phyloP scores from a whole-genome alignment of 64 coral and sea anemone species.

The Anthopleura sola region DNA sequence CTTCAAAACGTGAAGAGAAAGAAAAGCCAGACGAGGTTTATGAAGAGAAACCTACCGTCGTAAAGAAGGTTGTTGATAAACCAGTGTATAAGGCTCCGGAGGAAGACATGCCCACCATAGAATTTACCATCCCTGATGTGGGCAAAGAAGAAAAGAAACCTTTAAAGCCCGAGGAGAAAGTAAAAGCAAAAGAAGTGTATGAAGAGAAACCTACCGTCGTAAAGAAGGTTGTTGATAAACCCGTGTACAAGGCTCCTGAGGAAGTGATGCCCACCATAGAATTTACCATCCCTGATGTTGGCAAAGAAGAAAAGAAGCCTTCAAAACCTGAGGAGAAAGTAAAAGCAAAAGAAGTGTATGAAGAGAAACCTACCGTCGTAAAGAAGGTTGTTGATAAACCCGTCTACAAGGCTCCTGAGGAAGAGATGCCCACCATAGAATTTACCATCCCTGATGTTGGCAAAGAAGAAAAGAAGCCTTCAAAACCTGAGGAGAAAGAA shows the following conservation, averaged over 20 bases:
- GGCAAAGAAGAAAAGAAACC: background rate
- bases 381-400: background rate
- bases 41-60: background rate
- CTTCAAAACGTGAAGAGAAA: background rate
- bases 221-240: conserved; percentile 1
- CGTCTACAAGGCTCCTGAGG: too few species aligned
- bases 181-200: background rate
- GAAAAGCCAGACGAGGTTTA: background rate
- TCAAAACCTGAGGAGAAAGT: background rate
- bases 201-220: background rate
- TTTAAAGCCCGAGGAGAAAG: background rate
- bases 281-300: conserved; percentile 9
- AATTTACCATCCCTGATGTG: conserved; percentile 26
- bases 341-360: background rate
- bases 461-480: background rate
- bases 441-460: background rate
- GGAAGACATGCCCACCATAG: conserved; percentile 3
- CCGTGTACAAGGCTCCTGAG: conserved; percentile 4
- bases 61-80: background rate
- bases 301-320: background rate
- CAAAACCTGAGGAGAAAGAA: background rate
- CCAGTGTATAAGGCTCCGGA: conserved; percentile 14
- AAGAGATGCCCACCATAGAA: background rate
- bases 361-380: background rate
- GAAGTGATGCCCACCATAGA: conserved; percentile 16